Evolutionary conservation across 2,888 invertebrate genomes (phyloP).

Genomic region (Noctua comes): DNA sequence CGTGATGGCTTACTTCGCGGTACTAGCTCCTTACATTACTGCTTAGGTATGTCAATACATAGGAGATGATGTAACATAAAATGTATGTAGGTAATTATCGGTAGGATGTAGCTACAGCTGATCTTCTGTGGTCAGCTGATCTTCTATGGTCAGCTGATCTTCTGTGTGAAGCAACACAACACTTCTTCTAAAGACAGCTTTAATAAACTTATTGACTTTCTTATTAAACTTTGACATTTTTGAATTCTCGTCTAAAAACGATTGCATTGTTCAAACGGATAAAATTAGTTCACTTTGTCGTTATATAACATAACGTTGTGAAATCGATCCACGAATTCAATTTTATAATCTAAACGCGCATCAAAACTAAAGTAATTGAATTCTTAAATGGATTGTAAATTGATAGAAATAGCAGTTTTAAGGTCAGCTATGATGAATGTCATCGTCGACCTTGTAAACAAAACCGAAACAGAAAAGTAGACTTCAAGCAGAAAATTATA

Average conservation of each 20-base stretch:
- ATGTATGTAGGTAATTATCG: background rate
- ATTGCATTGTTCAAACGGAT: background rate
- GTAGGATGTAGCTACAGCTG: background rate
- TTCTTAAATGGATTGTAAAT: slow-evolving; percentile 39
- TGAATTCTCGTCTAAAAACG: background rate
- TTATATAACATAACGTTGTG: background rate
- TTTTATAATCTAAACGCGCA: slow-evolving; percentile 4
- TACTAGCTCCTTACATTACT: slow-evolving; percentile 47
- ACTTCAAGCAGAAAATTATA: slow-evolving; percentile 44
- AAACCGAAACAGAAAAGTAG: slow-evolving; percentile 10
- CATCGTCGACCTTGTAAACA: slow-evolving; percentile 29
- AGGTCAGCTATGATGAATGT: slow-evolving; percentile 45
- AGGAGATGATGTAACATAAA: slow-evolving; percentile 19
- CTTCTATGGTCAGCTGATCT: background rate
- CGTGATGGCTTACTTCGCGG: slow-evolving; percentile 67
- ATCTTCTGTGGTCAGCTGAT: background rate
- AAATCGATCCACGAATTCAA: slow-evolving; percentile 21
- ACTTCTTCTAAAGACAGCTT: background rate
- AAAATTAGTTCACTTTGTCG: background rate
- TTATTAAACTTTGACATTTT: background rate
- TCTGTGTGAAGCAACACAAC: too few species aligned
- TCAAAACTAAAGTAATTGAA: slow-evolving; percentile 31
- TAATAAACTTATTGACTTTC: background rate
- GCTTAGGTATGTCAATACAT: slow-evolving; percentile 29
- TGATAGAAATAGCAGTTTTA: slow-evolving; percentile 20